These are phyloP conservation scores for Xylota segnis DNA, from an alignment of 2,888 invertebrate species.

Conservation along the genomic window DNA sequence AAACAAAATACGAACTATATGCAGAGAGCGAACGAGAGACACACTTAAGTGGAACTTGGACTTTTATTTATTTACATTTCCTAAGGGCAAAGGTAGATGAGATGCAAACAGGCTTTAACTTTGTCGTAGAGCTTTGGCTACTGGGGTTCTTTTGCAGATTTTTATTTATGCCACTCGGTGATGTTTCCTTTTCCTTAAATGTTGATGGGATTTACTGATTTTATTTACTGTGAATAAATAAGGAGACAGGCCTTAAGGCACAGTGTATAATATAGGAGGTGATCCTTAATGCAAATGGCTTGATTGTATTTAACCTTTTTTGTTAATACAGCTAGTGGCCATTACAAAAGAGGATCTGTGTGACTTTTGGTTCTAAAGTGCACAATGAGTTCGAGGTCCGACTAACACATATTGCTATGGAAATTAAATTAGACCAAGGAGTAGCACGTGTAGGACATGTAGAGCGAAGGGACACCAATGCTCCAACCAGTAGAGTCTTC, in stretches of 20 bases:
- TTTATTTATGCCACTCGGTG: not conserved
- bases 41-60: constrained; percentile 12
- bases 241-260: not conserved
- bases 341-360: not conserved
- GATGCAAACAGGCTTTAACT: constrained; percentile 29
- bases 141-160: not conserved
- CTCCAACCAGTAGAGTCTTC: too few species aligned
- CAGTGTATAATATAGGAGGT: not conserved
- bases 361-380: not conserved
- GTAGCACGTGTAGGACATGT: too few species aligned
- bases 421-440: not conserved
- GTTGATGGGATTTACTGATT: constrained; percentile 28
- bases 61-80: constrained; percentile 46
- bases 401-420: not conserved
- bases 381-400: not conserved
- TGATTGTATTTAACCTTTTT: constrained; percentile 8
- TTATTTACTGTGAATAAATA: constrained; percentile 24
- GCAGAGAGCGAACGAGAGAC: not conserved
- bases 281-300: constrained; percentile 9
- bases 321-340: not conserved
- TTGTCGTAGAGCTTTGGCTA: not conserved
- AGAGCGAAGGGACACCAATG: too few species aligned
- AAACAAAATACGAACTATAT: not conserved
- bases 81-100: constrained; percentile 26
- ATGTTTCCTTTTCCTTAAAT: not conserved